Percentiles rank a stretch among this genome's conserved stretches.
Conservation (phyloP, 2,113 vertebrate genomes). For the Sinosuthora webbiana region DNA sequence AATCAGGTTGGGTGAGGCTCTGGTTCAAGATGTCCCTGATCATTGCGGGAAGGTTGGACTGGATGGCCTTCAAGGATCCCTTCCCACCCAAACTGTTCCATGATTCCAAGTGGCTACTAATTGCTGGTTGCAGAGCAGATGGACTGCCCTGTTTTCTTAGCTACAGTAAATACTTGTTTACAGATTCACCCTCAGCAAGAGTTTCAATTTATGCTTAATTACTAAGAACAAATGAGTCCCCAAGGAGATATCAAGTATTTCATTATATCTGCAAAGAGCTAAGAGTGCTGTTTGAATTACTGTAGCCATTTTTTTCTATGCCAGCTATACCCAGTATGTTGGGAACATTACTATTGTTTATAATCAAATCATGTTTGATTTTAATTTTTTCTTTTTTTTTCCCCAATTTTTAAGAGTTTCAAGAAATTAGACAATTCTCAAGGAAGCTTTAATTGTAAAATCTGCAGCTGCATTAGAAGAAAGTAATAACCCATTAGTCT, state of each 20-base stretch:
- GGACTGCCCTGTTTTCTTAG: neutral
- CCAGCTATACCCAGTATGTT: neutral
- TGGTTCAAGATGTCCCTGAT: neutral
- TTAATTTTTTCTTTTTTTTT: neutral
- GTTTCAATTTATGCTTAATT: conserved; percentile 6
- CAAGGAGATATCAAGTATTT: neutral
- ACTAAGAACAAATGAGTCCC: conserved; percentile 33
- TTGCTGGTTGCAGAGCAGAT: neutral
- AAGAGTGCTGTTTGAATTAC: neutral
- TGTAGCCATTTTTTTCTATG: neutral
- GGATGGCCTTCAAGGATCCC: neutral
- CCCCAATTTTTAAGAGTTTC: neutral
- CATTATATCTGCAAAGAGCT: neutral
- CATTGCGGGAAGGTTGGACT: neutral
- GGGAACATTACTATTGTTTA: neutral
- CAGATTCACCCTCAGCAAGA: neutral
- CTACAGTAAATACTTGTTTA: neutral
- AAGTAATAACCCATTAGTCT: neutral
- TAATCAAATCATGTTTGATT: neutral
- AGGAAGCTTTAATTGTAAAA: neutral
- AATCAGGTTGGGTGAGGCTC: neutral
- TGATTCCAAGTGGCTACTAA: neutral
- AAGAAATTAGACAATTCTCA: neutral
- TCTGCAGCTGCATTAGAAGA: neutral
- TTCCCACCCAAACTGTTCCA: neutral